phyloP scores from a whole-genome alignment of 2,888 invertebrate genomes.

The Dorcus hopei region DNA sequence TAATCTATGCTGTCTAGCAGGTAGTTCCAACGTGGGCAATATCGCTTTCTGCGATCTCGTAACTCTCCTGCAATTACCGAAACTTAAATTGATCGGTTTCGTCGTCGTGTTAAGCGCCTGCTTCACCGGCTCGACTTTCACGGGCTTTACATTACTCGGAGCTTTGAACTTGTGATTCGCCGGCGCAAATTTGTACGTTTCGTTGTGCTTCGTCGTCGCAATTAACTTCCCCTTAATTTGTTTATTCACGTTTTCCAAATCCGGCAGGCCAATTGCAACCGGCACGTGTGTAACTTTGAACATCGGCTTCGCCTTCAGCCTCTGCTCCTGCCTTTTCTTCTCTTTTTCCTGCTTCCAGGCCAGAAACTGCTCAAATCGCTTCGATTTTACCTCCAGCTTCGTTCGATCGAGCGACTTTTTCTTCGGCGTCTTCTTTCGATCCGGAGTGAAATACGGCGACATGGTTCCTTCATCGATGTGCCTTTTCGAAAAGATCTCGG shows the following conservation, averaged over 20 bases:
- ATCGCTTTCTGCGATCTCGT: neutral
- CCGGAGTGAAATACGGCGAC: constrained; percentile 7
- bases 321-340: constrained; percentile 23
- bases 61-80: neutral
- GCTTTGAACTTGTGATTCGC: constrained; percentile 54
- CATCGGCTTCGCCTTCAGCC: constrained; percentile 34
- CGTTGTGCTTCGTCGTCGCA: neutral
- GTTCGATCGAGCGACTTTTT: neutral
- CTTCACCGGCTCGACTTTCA: neutral
- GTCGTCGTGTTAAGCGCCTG: neutral
- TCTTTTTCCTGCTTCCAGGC: constrained; percentile 37
- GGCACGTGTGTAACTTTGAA: constrained; percentile 38
- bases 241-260: constrained; percentile 32
- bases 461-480: neutral
- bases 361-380: constrained; percentile 28
- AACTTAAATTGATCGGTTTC: neutral
- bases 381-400: constrained; percentile 23
- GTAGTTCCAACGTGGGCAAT: neutral
- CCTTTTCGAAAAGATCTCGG: neutral
- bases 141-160: constrained; percentile 45
- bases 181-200: constrained; percentile 51
- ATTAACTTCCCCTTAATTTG: constrained; percentile 34
- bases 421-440: neutral
- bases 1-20: neutral
- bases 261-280: constrained; percentile 18